Conservation (phyloP, 2,113 vertebrate genomes). For the Lepus americanus region DNA sequence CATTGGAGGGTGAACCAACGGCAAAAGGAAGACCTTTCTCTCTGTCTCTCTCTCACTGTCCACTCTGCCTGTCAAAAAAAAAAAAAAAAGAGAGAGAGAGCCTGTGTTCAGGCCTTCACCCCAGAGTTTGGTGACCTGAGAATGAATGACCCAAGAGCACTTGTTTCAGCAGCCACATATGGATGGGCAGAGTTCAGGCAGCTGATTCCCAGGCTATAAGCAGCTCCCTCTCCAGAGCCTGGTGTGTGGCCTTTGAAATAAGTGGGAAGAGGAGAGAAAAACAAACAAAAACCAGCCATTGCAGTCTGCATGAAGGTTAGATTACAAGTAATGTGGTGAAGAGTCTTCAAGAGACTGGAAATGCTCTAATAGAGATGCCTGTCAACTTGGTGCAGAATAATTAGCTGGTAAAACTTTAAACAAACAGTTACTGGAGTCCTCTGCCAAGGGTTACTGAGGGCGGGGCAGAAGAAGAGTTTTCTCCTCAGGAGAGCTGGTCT, state of each 20-base stretch:
- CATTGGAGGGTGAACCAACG: no score
- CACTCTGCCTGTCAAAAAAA: no score
- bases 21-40: no score
- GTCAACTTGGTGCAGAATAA: constrained; percentile 45
- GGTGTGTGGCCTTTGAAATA: constrained; percentile 57
- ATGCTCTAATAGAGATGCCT: constrained; percentile 34
- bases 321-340: constrained; percentile 30
- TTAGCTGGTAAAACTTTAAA: constrained; percentile 64
- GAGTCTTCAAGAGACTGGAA: background rate
- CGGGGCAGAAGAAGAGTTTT: background rate
- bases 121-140: background rate
- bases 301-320: constrained; percentile 22
- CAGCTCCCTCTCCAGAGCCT: constrained; percentile 17
- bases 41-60: no score
- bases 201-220: constrained; percentile 16
- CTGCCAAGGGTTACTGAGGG: background rate
- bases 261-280: constrained; percentile 42
- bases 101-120: background rate
- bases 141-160: constrained; percentile 23
- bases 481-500: background rate
- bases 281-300: constrained; percentile 27
- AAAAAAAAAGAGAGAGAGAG: no score
- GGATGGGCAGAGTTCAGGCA: background rate
- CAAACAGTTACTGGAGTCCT: constrained; percentile 30
- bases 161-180: background rate